Evolutionary conservation across 2,888 invertebrate genomes (phyloP).

Genomic region (Poecilobothrus nobilitatus): DNA sequence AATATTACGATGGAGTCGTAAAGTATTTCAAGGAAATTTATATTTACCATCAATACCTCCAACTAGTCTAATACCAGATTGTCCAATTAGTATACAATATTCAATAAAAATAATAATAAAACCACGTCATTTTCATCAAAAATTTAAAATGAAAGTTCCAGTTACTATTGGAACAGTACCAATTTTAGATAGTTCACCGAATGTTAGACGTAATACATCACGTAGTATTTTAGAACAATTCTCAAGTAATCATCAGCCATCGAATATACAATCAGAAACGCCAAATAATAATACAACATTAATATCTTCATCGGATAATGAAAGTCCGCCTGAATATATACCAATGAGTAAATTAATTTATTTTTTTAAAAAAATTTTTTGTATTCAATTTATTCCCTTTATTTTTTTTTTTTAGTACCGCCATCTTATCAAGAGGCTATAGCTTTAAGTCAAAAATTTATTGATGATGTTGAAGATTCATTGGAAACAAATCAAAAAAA

Average conservation of each 20-base stretch:
- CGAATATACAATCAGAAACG: conserved; percentile 13
- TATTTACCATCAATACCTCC: conserved; percentile 67
- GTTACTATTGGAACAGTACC: conserved; percentile 56
- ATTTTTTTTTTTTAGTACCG: conserved; percentile 32
- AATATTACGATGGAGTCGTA: conserved; percentile 52
- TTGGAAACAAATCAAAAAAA: conserved; percentile 36
- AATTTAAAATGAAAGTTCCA: conserved; percentile 55
- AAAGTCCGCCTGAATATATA: conserved; percentile 41
- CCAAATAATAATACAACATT: conserved; percentile 22
- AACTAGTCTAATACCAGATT: conserved; percentile 62
- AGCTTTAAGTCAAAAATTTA: conserved; percentile 40
- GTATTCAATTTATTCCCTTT: background rate
- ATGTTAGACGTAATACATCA: background rate
- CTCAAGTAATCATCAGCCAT: conserved; percentile 18
- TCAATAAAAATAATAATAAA: conserved; percentile 53
- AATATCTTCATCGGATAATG: conserved; percentile 30
- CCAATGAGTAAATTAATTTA: conserved; percentile 35
- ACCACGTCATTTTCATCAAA: conserved; percentile 55
- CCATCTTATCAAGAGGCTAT: conserved; percentile 43
- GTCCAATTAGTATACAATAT: conserved; percentile 65
- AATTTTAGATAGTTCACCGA: conserved; percentile 46
- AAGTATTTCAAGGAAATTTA: conserved; percentile 55
- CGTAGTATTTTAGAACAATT: background rate
- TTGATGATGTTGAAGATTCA: conserved; percentile 38
- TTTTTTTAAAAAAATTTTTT: background rate